A percentile compares a stretch with the other conserved stretches of the same genome.
These are phyloP conservation scores for Hirtodrosophila confusa DNA, from an alignment of 2,888 invertebrate genomes.

Conservation along the genomic window DNA sequence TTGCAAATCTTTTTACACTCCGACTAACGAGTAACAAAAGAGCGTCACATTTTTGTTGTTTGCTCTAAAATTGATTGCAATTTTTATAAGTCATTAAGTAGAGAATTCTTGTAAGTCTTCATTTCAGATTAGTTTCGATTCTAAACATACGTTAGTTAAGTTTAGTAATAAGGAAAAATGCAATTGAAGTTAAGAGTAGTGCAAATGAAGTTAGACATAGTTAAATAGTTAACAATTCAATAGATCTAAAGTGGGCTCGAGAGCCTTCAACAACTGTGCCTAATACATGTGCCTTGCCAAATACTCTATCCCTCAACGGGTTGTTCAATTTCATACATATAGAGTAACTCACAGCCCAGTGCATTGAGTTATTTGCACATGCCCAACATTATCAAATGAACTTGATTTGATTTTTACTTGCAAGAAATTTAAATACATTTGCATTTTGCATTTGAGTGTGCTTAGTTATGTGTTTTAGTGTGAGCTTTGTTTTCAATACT, in stretches of 20 bases:
- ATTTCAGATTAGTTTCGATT: slow-evolving; percentile 60
- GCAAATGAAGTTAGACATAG: slow-evolving; percentile 32
- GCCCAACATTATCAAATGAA: slow-evolving; percentile 33
- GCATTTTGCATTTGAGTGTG: too few species aligned
- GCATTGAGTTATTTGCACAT: slow-evolving; percentile 55
- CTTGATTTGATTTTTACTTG: not conserved
- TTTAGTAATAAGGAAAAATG: slow-evolving; percentile 34
- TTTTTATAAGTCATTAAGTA: slow-evolving; percentile 73
- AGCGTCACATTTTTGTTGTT: slow-evolving; percentile 36
- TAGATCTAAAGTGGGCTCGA: slow-evolving; percentile 36
- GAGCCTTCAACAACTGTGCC: slow-evolving; percentile 40
- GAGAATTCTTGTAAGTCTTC: slow-evolving; percentile 63
- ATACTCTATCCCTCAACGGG: not conserved
- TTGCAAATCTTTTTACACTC: slow-evolving; percentile 65
- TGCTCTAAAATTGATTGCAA: slow-evolving; percentile 74
- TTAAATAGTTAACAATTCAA: slow-evolving; percentile 48
- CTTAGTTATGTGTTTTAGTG: slow-evolving; percentile 1
- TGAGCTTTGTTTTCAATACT: slow-evolving; percentile 6
- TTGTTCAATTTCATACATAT: slow-evolving; percentile 15
- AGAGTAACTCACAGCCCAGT: slow-evolving; percentile 70
- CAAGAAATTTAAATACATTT: slow-evolving; percentile 27
- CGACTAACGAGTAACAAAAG: slow-evolving; percentile 59
- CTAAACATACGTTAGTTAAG: slow-evolving; percentile 37
- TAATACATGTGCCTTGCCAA: not conserved
- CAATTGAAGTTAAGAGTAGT: slow-evolving; percentile 38